Evolutionary conservation across 2,797 vertebrate species (phyloP).

Genomic region (Chanos chanos): DNA sequence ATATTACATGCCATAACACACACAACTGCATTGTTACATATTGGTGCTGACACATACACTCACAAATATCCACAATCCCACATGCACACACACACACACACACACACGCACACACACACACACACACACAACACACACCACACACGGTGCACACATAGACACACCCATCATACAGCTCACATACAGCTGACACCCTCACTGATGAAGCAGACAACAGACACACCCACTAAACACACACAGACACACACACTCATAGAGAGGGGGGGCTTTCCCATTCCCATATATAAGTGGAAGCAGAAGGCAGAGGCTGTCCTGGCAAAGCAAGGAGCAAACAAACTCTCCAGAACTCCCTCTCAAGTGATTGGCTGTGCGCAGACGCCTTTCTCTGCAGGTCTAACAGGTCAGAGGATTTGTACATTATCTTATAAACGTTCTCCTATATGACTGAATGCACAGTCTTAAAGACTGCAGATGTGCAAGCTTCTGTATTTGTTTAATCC

Average conservation of each 20-base stretch:
- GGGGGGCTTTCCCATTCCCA: not conserved
- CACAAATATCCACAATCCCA: constrained; percentile 11
- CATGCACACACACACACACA: not conserved
- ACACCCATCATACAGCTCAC: constrained; percentile 18
- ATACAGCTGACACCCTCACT: no score
- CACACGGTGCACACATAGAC: constrained; percentile 1
- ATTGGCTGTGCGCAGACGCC: not conserved
- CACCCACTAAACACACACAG: not conserved
- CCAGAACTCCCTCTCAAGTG: not conserved
- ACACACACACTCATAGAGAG: constrained; percentile 19
- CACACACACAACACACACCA: constrained; percentile 15
- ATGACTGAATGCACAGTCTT: no score
- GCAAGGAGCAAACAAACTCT: no score
- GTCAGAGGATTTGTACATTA: no score
- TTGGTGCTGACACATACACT: constrained; percentile 9
- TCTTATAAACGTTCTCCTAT: no score
- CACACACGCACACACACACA: constrained; percentile 2
- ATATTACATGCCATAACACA: no score
- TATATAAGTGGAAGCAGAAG: constrained; percentile 21
- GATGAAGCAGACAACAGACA: no score
- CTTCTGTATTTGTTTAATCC: no score
- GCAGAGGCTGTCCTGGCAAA: not conserved
- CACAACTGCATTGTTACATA: no score
- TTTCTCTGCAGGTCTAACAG: no score
- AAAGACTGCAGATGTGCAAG: no score